Conservation (phyloP, 2,888 invertebrate species). For the Drosophila dives region DNA sequence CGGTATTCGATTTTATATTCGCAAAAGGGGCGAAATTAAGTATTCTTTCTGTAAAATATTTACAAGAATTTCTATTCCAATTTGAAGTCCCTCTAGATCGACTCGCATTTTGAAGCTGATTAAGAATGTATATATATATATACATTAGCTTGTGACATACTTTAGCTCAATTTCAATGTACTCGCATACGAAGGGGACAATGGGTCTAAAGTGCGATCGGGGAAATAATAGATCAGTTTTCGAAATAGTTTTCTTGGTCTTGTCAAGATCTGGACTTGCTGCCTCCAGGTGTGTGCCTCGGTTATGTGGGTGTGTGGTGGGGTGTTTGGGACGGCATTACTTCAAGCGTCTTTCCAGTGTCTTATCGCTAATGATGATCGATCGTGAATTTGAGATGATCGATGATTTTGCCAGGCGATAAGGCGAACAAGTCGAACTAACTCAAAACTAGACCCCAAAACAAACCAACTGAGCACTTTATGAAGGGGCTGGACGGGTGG, state of each 20-base stretch:
- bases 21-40: not conserved
- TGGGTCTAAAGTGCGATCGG: conserved; percentile 17
- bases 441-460: conserved; percentile 9
- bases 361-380: conserved; percentile 80
- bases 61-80: no score
- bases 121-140: not conserved
- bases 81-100: not conserved
- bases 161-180: not conserved
- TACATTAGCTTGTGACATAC: not conserved
- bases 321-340: conserved; percentile 43
- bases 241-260: not conserved
- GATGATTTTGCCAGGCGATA: conserved; percentile 69
- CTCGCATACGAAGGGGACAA: not conserved
- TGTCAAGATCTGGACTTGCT: conserved; percentile 36
- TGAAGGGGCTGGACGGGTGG: not conserved
- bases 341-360: conserved; percentile 61
- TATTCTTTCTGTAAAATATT: not conserved
- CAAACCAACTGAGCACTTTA: conserved; percentile 9
- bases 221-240: conserved; percentile 17
- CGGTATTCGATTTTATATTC: not conserved
- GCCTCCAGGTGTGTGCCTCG: conserved; percentile 17
- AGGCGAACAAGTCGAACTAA: conserved; percentile 11
- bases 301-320: not conserved
- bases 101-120: not conserved
- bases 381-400: conserved; percentile 81